Conservation (phyloP, 2,113 vertebrate species). For the Notiomystis cincta region DNA sequence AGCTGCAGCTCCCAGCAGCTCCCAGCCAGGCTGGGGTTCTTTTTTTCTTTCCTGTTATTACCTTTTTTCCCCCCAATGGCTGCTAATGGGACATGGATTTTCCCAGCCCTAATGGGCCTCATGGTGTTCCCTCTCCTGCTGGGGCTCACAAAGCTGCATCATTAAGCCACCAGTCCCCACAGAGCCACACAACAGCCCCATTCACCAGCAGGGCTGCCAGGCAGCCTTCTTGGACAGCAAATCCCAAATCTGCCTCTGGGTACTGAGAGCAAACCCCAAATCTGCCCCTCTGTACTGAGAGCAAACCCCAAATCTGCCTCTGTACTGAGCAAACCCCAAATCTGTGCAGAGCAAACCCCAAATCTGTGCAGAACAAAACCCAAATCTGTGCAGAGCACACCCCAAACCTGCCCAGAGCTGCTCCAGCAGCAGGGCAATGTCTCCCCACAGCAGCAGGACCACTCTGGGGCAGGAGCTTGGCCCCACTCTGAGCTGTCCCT, state of each 20-base stretch:
- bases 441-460: background rate
- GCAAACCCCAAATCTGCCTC: background rate
- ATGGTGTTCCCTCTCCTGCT: constrained; percentile 26
- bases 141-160: constrained; percentile 42
- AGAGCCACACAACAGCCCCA: constrained; percentile 1
- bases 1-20: constrained; percentile 44
- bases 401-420: background rate
- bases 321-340: background rate
- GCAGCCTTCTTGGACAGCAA: background rate
- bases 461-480: background rate
- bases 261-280: background rate
- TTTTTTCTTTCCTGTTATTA: background rate
- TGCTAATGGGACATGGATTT: constrained; percentile 54
- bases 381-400: background rate
- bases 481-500: background rate
- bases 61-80: background rate
- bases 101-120: constrained; percentile 60
- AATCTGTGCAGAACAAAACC: background rate
- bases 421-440: background rate
- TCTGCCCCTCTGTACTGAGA: background rate
- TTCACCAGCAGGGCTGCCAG: constrained; percentile 22
- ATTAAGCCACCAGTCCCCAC: background rate
- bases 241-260: background rate
- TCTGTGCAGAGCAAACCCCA: background rate
- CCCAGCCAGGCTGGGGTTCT: background rate